Evolutionary conservation across 2,888 invertebrate species (phyloP), one percentile per base, ranked within the genome.

Genomic region (Smittia sp.): DNA sequence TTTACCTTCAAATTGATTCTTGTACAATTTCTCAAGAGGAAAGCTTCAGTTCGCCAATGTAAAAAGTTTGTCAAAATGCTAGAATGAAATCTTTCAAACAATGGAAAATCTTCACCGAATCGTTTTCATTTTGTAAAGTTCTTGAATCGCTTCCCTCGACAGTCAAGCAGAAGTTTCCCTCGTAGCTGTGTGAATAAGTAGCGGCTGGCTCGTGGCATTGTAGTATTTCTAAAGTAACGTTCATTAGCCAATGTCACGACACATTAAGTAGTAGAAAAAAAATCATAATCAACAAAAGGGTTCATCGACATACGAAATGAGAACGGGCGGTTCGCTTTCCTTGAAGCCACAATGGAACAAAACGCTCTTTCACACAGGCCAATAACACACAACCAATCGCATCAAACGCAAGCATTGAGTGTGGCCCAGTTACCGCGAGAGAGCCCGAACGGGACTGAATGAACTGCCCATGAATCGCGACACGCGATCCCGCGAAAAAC

Each of bases 131-230:
- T 46, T 46, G 46, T 15, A 46, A 46, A 46, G 15, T 46, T 15
- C 15, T 46, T 15, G 39, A 39, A 39, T 7, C 39, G 15, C 46
- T 46, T 46, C 46, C n/a, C 46, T 6, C n/a, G n/a, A 15, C 11
- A n/a, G 46, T 46, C 46, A 46, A 46, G 46, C 13, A 46, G n/a
- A 46, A 46, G 11, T 46, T 46, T 46, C 46, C 46, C n/a, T 46
- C 46, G 46, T 58, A 58, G 58, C 22, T 58, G 58, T 58, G 58
- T 58, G 58, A 58, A 20, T 58, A 58, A 58, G 58, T 58, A 58
- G 58, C 18, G 22, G 18, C 22, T 58, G 58, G n/a, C 7, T 7
- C 58, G 58, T 58, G 58, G 22, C 58, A 46, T 46, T 46, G 46
- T 46, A 46, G 46, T 46, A 46, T 46, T 46, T 46, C 46, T 46